A percentile compares a stretch with the other conserved stretches of the same genome.
Evolutionary conservation across 2,888 invertebrate genomes (phyloP).

Genomic region (Graphium colonna): DNA sequence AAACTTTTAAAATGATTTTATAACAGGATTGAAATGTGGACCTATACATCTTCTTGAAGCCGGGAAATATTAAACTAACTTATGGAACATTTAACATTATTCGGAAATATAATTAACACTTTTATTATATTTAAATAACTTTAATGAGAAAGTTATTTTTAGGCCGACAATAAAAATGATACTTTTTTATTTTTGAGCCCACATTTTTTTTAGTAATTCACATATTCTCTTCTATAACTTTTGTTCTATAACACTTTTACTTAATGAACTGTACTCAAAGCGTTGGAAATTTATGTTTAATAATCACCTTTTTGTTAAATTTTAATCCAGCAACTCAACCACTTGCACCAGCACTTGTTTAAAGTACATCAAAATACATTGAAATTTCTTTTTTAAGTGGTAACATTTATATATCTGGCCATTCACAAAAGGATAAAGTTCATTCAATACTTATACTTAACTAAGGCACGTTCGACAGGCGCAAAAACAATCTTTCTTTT

Average conservation of each 20-base stretch:
- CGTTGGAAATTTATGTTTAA: too few species aligned
- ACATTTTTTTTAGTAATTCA: not conserved
- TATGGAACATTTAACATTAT: too few species aligned
- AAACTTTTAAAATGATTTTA: too few species aligned
- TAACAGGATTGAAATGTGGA: too few species aligned
- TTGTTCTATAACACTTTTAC: not conserved
- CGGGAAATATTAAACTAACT: too few species aligned
- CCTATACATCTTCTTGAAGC: too few species aligned
- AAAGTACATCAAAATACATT: not conserved
- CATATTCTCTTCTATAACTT: not conserved
- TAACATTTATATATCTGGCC: constrained; percentile 6
- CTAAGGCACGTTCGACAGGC: constrained; percentile 27
- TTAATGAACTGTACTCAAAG: not conserved
- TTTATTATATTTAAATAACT: not conserved
- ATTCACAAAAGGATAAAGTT: not conserved
- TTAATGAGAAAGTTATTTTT: not conserved
- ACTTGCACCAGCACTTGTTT: not conserved
- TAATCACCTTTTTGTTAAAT: too few species aligned
- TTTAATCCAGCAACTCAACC: too few species aligned
- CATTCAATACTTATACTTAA: constrained; percentile 10
- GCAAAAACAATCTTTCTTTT: constrained; percentile 10
- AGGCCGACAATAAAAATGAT: not conserved
- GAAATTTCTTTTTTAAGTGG: not conserved
- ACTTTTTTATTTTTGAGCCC: constrained; percentile 5
- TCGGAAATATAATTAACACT: not conserved